Conservation (phyloP, 2,113 vertebrate genomes). For the Lepisosteus oculatus region DNA sequence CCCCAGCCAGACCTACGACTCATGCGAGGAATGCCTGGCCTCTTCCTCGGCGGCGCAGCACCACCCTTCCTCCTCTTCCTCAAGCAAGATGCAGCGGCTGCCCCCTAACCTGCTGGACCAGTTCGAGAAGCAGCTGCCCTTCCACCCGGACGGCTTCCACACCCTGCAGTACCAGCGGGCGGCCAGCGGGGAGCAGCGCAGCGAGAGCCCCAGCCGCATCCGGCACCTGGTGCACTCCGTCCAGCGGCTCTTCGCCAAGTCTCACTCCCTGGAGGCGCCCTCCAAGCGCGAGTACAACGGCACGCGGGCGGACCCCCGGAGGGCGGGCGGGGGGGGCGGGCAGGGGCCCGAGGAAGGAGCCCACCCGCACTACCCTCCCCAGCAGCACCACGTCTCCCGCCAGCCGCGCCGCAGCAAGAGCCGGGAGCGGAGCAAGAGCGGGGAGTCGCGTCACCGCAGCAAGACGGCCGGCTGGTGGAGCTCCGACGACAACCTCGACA, state of each 20-base stretch:
- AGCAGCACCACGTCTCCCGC: conserved; percentile 75
- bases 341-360: conserved; percentile 56
- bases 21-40: conserved; percentile 89
- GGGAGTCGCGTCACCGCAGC: conserved; percentile 89
- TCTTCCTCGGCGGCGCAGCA: conserved; percentile 62
- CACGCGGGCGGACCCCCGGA: conserved; percentile 78
- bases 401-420: conserved; percentile 80
- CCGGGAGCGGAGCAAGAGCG: conserved; percentile 84
- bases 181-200: conserved; percentile 82
- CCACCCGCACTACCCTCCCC: conserved; percentile 55
- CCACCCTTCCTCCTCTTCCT: not conserved
- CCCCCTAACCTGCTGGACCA: conserved; percentile 90
- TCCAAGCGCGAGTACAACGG: conserved; percentile 91
- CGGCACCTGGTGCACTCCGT: conserved; percentile 97
- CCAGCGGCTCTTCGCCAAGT: conserved; percentile 97
- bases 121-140: conserved; percentile 94
- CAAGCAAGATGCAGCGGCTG: conserved; percentile 86
- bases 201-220: conserved; percentile 95
- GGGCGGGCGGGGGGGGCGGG: conserved; percentile 72
- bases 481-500: conserved; percentile 97
- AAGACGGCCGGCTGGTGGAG: conserved; percentile 96
- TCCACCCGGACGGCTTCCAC: conserved; percentile 97
- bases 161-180: conserved; percentile 92
- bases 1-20: conserved; percentile 84
- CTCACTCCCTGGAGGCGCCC: conserved; percentile 92